Percentiles rank a stretch among this genome's conserved stretches.
Conservation (phyloP, 2,113 vertebrate species). For the Ophiodon elongatus region DNA sequence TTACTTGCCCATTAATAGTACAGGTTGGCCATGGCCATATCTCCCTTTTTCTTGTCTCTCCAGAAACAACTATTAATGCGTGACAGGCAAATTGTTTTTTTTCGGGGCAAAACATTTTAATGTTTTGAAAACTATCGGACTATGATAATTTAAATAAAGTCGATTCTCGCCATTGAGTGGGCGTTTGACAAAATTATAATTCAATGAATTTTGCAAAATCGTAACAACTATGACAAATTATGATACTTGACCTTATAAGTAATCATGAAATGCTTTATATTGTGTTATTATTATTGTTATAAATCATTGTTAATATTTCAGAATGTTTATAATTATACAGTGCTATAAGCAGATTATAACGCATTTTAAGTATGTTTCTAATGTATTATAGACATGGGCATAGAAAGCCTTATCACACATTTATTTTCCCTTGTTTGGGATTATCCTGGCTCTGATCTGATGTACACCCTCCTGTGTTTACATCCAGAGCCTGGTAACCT, state of each 20-base stretch:
- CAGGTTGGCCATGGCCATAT: not conserved
- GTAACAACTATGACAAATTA: too few relatives aligned
- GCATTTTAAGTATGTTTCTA: not conserved
- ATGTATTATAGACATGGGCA: not conserved
- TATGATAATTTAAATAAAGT: not conserved
- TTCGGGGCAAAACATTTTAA: not conserved
- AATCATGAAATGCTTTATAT: too few relatives aligned
- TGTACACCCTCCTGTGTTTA: not conserved
- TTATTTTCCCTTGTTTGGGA: not conserved
- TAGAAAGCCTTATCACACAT: not conserved
- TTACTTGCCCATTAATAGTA: not conserved
- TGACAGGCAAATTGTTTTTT: not conserved
- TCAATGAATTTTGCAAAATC: too few relatives aligned
- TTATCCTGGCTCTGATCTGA: not conserved
- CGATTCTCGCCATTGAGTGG: not conserved
- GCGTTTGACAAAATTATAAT: too few relatives aligned
- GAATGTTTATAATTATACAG: not conserved
- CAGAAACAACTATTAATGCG: not conserved
- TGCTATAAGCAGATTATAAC: not conserved
- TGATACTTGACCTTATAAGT: too few relatives aligned
- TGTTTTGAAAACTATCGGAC: not conserved
- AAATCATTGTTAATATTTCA: not conserved
- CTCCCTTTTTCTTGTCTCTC: not conserved
- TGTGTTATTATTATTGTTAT: too few relatives aligned
- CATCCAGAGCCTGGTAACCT: slow-evolving; percentile 90